These are phyloP conservation scores for Brachionus koreanus DNA, from an alignment of 1,140 invertebrate genomes.

Conservation along the genomic window DNA sequence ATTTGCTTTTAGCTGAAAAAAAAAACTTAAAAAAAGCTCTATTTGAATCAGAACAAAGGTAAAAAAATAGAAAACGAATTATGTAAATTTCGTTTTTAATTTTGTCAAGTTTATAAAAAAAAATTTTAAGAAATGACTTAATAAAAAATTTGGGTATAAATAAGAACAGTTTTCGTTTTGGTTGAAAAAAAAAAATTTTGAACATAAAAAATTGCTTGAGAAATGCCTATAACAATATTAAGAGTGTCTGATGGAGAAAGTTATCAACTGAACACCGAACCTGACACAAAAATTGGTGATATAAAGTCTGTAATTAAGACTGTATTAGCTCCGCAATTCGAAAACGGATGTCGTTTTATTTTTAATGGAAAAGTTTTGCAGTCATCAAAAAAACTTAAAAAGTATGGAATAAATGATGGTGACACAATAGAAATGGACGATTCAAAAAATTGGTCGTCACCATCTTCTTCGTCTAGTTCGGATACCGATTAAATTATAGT, in stretches of 20 bases:
- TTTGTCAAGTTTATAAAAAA: background rate
- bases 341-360: conserved; percentile 17
- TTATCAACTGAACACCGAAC: background rate
- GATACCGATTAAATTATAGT: background rate
- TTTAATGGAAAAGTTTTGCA: conserved; percentile 27
- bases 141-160: background rate
- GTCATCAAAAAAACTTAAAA: conserved; percentile 27
- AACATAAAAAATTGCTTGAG: background rate
- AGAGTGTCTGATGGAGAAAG: background rate
- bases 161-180: background rate
- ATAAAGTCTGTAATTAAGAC: background rate
- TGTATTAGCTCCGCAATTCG: background rate
- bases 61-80: background rate
- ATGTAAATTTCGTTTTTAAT: background rate
- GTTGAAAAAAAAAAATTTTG: background rate
- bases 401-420: conserved; percentile 17
- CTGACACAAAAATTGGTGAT: conserved; percentile 5
- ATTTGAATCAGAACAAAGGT: background rate
- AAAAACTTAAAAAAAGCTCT: background rate
- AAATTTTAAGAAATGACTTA: background rate
- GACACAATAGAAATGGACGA: conserved; percentile 29
- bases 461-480: conserved; percentile 27
- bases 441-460: conserved; percentile 30
- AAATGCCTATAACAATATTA: background rate
- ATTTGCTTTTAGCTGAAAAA: background rate